Percentiles rank a stretch among this genome's conserved stretches.
These are phyloP conservation scores for Eurytoma californica DNA, from an alignment of 2,888 invertebrate species.

Conservation along the genomic window DNA sequence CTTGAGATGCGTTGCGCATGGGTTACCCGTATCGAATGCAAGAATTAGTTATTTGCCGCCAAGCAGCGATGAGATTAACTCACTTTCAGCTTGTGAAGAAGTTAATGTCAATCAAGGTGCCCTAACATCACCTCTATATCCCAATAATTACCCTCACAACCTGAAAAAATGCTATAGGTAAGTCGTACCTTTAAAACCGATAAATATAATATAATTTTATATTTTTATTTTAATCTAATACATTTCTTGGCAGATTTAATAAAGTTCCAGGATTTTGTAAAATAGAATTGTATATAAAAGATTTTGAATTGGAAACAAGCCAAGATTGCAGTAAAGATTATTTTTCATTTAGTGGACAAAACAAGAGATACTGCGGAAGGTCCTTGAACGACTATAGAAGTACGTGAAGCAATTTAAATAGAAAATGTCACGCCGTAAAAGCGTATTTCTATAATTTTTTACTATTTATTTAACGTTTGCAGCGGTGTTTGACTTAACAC, in stretches of 20 bases:
- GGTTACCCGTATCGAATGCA: conserved; percentile 5
- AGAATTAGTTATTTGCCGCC: conserved; percentile 20
- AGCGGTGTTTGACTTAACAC: conserved; percentile 70
- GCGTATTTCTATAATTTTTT: conserved; percentile 3
- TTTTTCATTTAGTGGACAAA: conserved; percentile 68
- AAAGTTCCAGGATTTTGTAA: conserved; percentile 73
- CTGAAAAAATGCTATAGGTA: conserved; percentile 76
- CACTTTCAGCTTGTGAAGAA: conserved; percentile 64
- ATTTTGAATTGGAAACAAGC: conserved; percentile 75
- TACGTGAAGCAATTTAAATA: conserved; percentile 53
- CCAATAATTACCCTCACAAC: conserved; percentile 74
- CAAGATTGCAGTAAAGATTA: conserved; percentile 74
- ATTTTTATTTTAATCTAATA: conserved; percentile 15
- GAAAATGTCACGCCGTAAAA: conserved; percentile 7
- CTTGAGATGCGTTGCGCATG: conserved; percentile 59
- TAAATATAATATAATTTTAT: not conserved
- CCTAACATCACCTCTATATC: conserved; percentile 75
- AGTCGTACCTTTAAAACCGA: conserved; percentile 14
- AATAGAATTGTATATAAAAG: conserved; percentile 72
- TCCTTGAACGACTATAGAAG: conserved; percentile 71
- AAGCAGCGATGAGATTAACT: not conserved
- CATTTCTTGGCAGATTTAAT: conserved; percentile 67
- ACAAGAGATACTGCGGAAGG: conserved; percentile 74
- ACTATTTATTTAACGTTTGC: conserved; percentile 56
- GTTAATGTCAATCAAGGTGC: conserved; percentile 70